Conservation (phyloP, 2,113 vertebrate species). For the Tringa solitaria region DNA sequence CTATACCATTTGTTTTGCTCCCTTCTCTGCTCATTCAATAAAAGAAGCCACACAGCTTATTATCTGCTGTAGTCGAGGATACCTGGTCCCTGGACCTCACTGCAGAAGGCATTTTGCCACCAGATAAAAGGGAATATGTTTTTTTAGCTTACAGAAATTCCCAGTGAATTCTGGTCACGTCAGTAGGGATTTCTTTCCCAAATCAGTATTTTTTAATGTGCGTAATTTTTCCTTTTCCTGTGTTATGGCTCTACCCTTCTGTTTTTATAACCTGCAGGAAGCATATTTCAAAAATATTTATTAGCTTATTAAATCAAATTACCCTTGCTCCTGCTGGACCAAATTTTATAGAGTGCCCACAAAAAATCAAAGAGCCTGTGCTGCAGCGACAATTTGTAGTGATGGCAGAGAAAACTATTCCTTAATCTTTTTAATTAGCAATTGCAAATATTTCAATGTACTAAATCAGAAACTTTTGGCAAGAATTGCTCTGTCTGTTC, state of each 20-base stretch:
- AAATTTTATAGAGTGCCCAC: conserved; percentile 39
- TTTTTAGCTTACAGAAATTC: neutral
- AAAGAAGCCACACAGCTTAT: neutral
- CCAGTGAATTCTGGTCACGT: neutral
- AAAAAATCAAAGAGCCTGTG: conserved; percentile 32
- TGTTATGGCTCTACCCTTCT: conserved; percentile 23
- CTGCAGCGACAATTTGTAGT: conserved; percentile 15
- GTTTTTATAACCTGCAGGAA: conserved; percentile 59
- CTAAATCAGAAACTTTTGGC: neutral
- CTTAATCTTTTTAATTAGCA: conserved; percentile 51
- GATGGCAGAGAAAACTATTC: conserved; percentile 1
- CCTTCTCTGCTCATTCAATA: neutral
- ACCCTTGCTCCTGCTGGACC: conserved; percentile 34
- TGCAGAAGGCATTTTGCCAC: neutral
- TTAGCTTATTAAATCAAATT: conserved; percentile 70
- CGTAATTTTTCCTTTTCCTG: conserved; percentile 26
- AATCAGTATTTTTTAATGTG: conserved; percentile 8
- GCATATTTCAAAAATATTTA: conserved; percentile 65
- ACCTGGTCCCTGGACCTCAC: neutral
- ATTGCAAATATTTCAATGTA: conserved; percentile 2
- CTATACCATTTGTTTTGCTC: neutral
- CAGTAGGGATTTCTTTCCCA: conserved; percentile 7
- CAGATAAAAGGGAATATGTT: neutral
- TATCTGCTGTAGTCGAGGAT: neutral
- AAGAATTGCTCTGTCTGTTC: neutral